Base-by-base conservation (phyloP, 2,888 invertebrate genomes). In the Sesia bembeciformis region DNA sequence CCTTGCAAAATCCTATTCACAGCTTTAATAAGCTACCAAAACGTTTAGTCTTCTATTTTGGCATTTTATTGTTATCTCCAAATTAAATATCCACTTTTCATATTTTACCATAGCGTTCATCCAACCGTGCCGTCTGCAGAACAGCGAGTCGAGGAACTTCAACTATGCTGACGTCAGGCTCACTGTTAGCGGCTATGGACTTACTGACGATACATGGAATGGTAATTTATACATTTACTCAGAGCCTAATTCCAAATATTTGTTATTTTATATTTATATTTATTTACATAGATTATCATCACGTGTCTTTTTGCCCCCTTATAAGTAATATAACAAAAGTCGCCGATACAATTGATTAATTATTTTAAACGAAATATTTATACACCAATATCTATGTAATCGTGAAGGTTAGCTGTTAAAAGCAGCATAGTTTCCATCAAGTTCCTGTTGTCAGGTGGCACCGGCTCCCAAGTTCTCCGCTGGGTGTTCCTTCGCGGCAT, bases 401-500 rank as follows among this genome's bases (percentile, higher is more conserved):
- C 23, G 23, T 23, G 23, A 23, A 23, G 23, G 23, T 23, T 23
- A 23, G 23, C 23, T 23, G 23, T 23, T 23, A 23, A 23, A 23
- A 23, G 23, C 23, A 23, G 23, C 23, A 23, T 23, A 23, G 1
- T 23, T 23, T 23, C 23, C 1, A 23, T 23, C 23, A 23, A 23
- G 23, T 23, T 23, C 23, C 23, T 23, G 23, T 23, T 23, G 23
- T 23, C 23, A 23, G 80, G 81, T 57, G 87, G 87, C 3, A 40
- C 68, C 0, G 54, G 73, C 0, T 84, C 88, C 0, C 82, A 84
- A 54, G 70, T 84, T 8, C 81, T 91, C 4, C 81, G 82, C 55
- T 91, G 85, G 74, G 84, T 89, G 49, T 71, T 69, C 62, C 90
- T 91, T 50, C 67, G 67, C 8, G 86, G 83, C 40, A 75, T 87